Evolutionary conservation across 2,797 vertebrate species (phyloP), one percentile per base, ranked within the genome.

Genomic region (Aldrovandia affinis): DNA sequence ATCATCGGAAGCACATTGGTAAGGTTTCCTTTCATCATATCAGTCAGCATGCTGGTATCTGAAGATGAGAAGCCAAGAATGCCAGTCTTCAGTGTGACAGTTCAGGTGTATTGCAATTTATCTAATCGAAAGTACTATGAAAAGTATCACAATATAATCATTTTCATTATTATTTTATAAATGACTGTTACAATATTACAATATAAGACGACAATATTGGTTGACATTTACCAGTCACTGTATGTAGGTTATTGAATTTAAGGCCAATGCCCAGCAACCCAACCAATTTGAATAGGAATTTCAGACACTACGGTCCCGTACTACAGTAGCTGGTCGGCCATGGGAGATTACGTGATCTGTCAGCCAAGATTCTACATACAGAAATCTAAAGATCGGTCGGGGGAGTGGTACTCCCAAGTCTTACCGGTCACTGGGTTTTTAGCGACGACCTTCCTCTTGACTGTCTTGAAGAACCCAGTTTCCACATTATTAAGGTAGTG

Each of bases 11-110:
- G 92, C 10, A 97, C 95, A 42, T 97, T 96, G 85, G 95, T 96
- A 85, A 97, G 89, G 86, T 97, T 97, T 18, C 96, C 96, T 87
- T 97, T 97, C 96, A 97, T 96, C 96, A 97, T 97, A 87, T 97
- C 96, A 0, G 91, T 96, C 89, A 97, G n/a, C 96, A 97, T 96
- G 88, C 95, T 95, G 86, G 94, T 92, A 85, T 97, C 96, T 97
- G 88, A 1, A 79, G 84, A 47, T 4, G 12, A 47, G 30, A 79
- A 68, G 81, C n/a, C 5, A 63, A 30, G 20, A 12, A 77, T 25
- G 36, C 18, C 5, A 70, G 36, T 36, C 33, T 30, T 68, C 63
- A 68, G 10, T n/a, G 28, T 33, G 33, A 36, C 36, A 20, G 5
- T 39, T 36, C 33, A 39, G 1, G 36, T 25, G 12, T 12, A 4